Percentiles rank a stretch among this genome's conserved stretches.
Evolutionary conservation across 2,797 vertebrate genomes (phyloP).

Genomic region (Labeo calbasu): DNA sequence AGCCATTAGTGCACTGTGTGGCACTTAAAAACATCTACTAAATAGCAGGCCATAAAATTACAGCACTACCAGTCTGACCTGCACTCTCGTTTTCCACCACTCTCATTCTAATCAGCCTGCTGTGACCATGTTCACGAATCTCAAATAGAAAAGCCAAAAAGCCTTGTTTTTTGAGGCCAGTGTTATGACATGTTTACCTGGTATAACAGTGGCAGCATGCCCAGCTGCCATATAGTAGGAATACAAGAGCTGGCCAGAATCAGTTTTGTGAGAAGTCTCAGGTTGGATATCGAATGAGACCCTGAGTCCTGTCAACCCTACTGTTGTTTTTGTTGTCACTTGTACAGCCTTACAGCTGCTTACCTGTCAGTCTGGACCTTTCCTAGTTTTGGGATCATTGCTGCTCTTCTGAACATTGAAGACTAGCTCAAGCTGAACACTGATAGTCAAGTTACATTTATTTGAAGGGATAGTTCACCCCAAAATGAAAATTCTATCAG

Average conservation of each 20-base stretch:
- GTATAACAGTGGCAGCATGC: conserved; percentile 30
- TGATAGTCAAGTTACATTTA: not conserved
- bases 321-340: conserved; percentile 25
- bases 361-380: conserved; percentile 55
- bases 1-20: conserved; percentile 1
- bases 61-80: conserved; percentile 4
- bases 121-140: conserved; percentile 54
- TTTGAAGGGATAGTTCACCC: not conserved
- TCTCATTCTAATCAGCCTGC: conserved; percentile 51
- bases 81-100: conserved; percentile 34
- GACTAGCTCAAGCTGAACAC: not conserved
- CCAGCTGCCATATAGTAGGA: conserved; percentile 41
- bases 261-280: conserved; percentile 27
- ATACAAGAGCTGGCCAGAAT: conserved; percentile 16
- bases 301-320: conserved; percentile 54
- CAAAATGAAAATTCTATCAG: too few species aligned
- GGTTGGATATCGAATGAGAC: conserved; percentile 54
- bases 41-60: conserved; percentile 16
- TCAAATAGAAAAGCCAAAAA: conserved; percentile 32
- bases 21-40: conserved; percentile 5
- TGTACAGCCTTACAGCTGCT: conserved; percentile 48
- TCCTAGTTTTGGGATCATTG: not conserved
- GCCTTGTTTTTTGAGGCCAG: conserved; percentile 16
- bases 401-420: not conserved
- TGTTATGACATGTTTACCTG: conserved; percentile 59